Evolutionary conservation across 2,113 vertebrate genomes (phyloP).

Genomic region (Alaudala cheleensis): DNA sequence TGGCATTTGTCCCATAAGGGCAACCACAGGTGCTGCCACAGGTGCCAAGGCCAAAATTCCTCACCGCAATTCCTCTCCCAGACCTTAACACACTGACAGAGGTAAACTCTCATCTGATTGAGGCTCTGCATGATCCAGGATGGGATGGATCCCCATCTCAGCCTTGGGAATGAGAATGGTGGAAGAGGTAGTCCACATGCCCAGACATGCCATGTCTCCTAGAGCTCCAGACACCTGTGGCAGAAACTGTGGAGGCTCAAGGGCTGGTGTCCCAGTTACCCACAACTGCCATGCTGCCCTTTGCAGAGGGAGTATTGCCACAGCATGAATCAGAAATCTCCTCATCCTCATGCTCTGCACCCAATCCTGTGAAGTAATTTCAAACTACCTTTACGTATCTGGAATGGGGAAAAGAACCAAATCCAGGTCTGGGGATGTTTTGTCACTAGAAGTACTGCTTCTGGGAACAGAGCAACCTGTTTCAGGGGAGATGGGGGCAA

Average conservation of each 20-base stretch:
- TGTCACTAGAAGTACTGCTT: not conserved
- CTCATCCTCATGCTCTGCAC: fast-evolving
- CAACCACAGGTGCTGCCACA: not conserved
- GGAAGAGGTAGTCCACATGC: fast-evolving
- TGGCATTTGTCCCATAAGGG: fast-evolving
- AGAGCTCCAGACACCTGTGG: not conserved
- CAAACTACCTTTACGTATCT: not conserved
- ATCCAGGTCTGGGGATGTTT: fast-evolving
- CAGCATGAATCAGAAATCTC: fast-evolving
- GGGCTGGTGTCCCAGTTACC: not conserved
- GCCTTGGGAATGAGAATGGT: not conserved
- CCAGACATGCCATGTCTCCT: not conserved
- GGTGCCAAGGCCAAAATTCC: not conserved
- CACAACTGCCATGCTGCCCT: not conserved
- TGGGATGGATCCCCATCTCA: not conserved
- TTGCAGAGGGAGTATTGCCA: fast-evolving
- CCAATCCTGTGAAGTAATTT: not conserved
- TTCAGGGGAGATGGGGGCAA: fast-evolving
- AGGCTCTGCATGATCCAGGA: fast-evolving
- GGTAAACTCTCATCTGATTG: not conserved
- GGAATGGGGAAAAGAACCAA: not conserved
- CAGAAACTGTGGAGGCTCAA: not conserved
- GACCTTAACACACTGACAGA: not conserved
- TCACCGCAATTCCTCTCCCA: not conserved
- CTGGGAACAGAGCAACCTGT: not conserved